Evolutionary conservation across 2,113 vertebrate species (phyloP), one percentile per base, ranked within the genome.

Genomic region (Hippolais icterina): DNA sequence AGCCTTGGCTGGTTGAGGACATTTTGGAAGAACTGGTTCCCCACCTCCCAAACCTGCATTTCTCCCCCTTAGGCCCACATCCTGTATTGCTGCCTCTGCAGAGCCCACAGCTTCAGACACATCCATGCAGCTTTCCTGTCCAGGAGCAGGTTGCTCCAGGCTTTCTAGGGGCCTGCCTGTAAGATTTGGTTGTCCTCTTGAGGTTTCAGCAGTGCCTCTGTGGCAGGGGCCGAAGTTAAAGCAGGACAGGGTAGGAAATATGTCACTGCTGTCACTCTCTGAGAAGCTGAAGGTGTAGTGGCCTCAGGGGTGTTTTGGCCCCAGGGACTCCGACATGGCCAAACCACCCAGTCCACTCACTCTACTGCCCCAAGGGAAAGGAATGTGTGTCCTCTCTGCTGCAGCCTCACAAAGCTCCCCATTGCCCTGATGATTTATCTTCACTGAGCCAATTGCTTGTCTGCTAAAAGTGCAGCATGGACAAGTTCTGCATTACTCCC

Each of bases 21-120:
- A 20, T 93, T 94, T 94, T 88, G 87, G 85, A 96, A 95, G 78
- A 94, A 80, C 84, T 80, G 37, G 82, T 92, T 94, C 25, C 59
- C 37, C 41, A 68, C 42, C 35, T 83, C 47, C 33, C 75, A 89
- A 75, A 81, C 88, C 88, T 93, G 83, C 75, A 59, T 94, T 95
- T 93, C 83, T 93, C 52, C 52, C 46, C 28, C 9, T 37, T 21
- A 65, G 74, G 65, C 70, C 57, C 61, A 87, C 60, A 78, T 78
- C 86, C 72, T 57, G 46, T 61, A 27, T 21, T 56, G 74, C 72
- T 68, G 50, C 46, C 11, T 75, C 87, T 65, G 44, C 70, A 91
- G 69, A 66, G 29, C 33, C 61, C 10, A 6, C 42, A 70, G 63
- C 28, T 88, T 46, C 87, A 85, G 57, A 46, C 0, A 1, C 5